A percentile compares a stretch with the other conserved stretches of the same genome.
phyloP scores from a whole-genome alignment of 2,113 vertebrate species.

The Saguinus midas region DNA sequence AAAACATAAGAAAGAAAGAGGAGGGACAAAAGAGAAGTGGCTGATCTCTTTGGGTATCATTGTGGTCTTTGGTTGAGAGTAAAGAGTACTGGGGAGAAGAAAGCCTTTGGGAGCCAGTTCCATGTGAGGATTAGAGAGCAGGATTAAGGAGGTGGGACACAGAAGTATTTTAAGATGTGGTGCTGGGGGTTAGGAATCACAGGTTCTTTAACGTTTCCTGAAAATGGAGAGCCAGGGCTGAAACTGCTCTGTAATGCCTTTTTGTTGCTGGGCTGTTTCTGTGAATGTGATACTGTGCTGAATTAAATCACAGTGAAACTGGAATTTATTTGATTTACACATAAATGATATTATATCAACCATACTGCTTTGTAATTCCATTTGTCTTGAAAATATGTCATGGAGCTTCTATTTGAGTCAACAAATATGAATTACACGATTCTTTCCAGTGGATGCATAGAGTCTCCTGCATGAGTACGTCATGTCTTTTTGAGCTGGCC shows the following conservation, averaged over 20 bases:
- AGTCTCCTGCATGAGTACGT: not conserved
- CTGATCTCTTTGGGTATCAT: not conserved
- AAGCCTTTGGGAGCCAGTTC: not conserved
- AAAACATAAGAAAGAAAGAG: not conserved
- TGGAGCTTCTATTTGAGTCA: not conserved
- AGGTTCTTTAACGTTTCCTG: constrained; percentile 6
- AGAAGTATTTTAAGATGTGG: not conserved
- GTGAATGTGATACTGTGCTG: not conserved
- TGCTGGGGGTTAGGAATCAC: not conserved
- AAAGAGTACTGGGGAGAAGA: not conserved
- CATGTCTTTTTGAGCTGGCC: not conserved
- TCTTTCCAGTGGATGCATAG: not conserved
- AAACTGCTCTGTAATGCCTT: not conserved
- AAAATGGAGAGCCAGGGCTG: constrained; percentile 44
- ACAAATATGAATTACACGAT: not conserved
- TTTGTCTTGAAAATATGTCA: not conserved
- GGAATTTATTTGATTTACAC: constrained; percentile 7
- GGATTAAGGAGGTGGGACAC: not conserved
- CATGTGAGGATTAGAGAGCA: not conserved
- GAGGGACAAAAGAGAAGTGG: not conserved
- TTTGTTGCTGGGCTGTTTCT: not conserved
- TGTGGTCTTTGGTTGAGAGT: not conserved
- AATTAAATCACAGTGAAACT: not conserved
- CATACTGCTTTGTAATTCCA: not conserved
- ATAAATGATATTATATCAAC: not conserved